phyloP scores from a whole-genome alignment of 2,888 invertebrate species.

The Lissocephala sabroskyi region DNA sequence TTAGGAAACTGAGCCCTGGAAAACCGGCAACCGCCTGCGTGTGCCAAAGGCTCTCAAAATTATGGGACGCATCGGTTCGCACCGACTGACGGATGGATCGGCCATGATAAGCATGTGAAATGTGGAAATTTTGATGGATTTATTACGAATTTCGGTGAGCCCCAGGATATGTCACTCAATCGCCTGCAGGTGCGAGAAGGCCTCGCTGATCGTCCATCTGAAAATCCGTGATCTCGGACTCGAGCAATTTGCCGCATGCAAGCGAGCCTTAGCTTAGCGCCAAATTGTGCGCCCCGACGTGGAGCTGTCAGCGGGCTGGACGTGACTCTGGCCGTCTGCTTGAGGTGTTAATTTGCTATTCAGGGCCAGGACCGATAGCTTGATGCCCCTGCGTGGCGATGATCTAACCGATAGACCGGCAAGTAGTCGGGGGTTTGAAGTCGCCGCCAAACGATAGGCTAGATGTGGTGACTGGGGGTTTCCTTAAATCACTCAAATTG shows the following conservation, averaged over 20 bases:
- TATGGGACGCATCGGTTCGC: conserved; percentile 28
- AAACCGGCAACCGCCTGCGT: conserved; percentile 21
- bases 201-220: too few relatives aligned
- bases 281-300: not conserved
- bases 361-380: too few relatives aligned
- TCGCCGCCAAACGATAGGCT: too few relatives aligned
- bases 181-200: not conserved
- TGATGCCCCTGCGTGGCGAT: too few relatives aligned
- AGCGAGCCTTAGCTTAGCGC: too few relatives aligned
- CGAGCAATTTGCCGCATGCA: too few relatives aligned
- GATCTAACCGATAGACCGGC: not conserved
- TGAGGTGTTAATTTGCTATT: conserved; percentile 16
- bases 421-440: conserved; percentile 1
- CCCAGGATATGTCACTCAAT: conserved; percentile 41
- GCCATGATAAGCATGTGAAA: conserved; percentile 54
- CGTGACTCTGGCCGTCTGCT: conserved; percentile 1
- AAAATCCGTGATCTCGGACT: too few relatives aligned
- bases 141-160: conserved; percentile 27
- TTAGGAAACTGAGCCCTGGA: conserved; percentile 51
- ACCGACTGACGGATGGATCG: conserved; percentile 46
- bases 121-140: conserved; percentile 50
- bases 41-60: conserved; percentile 12
- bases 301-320: not conserved
- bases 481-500: not conserved
- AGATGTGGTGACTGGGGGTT: too few relatives aligned